Conservation (phyloP, 2,888 invertebrate species). For the Hartigia nigra region DNA sequence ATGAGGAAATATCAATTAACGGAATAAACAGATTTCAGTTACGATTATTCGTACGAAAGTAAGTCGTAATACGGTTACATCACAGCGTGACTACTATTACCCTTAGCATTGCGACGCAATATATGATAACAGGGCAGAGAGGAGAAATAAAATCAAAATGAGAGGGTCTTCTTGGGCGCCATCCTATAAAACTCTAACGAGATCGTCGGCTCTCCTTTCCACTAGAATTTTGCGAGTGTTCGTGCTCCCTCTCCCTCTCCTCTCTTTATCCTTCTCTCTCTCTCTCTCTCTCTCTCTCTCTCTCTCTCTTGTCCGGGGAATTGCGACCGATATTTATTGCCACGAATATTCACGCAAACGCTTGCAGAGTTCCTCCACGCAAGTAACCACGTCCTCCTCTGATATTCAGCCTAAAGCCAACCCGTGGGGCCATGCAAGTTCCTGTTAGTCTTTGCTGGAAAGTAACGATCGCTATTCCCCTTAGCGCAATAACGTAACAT, state of each 20-base stretch:
- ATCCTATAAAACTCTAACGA: conserved; percentile 4
- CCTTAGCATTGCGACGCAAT: background rate
- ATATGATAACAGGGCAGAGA: background rate
- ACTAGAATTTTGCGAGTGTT: background rate
- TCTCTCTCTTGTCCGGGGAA: background rate
- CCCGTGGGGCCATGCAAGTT: background rate
- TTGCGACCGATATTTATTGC: background rate
- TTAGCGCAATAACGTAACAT: background rate
- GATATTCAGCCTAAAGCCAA: background rate
- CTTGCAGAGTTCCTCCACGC: background rate
- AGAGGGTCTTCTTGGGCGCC: background rate
- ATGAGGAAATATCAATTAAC: background rate
- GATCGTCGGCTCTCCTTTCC: background rate
- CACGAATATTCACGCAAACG: background rate
- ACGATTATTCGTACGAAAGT: background rate
- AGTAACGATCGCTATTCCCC: background rate
- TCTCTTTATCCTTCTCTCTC: background rate
- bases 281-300: background rate
- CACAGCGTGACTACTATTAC: background rate
- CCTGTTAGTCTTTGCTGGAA: background rate
- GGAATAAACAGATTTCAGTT: background rate
- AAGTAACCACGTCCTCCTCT: background rate
- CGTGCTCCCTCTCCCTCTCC: background rate
- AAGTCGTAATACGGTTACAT: background rate
- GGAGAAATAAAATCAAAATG: background rate